phyloP scores from a whole-genome alignment of 92 coral and sea anemone genomes.

The Montipora capitata region DNA sequence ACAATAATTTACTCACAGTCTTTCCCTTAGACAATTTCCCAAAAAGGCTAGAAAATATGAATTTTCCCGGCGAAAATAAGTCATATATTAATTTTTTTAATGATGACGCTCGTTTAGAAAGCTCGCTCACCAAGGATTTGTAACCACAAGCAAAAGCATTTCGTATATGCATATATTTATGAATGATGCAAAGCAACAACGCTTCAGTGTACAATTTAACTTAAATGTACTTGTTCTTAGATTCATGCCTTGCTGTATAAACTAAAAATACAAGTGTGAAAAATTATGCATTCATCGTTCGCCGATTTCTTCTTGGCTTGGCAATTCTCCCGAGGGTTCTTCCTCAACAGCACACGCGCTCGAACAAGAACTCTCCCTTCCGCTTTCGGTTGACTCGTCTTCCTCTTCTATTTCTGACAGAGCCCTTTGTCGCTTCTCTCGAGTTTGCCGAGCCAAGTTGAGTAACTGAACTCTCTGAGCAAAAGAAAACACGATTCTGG shows the following conservation, averaged over 20 bases:
- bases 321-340: conserved; percentile 37
- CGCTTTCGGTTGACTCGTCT: conserved; percentile 58
- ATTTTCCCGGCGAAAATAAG: no score
- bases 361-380: conserved; percentile 22
- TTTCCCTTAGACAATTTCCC: no score
- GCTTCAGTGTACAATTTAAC: not conserved
- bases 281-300: conserved; percentile 39
- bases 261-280: no score
- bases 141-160: not conserved
- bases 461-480: conserved; percentile 89
- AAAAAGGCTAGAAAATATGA: no score
- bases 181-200: not conserved
- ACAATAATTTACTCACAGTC: no score
- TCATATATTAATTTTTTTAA: no score
- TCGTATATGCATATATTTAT: not conserved
- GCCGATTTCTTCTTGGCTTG: conserved; percentile 46
- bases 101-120: conserved; percentile 1
- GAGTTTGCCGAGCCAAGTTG: conserved; percentile 69
- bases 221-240: not conserved
- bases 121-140: conserved; percentile 27
- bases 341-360: conserved; percentile 18
- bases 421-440: conserved; percentile 28
- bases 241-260: not conserved
- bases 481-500: conserved; percentile 94
- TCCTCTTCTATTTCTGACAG: conserved; percentile 73